Base-by-base conservation (phyloP, 2,888 invertebrate genomes). In the Noctua fimbriata region DNA sequence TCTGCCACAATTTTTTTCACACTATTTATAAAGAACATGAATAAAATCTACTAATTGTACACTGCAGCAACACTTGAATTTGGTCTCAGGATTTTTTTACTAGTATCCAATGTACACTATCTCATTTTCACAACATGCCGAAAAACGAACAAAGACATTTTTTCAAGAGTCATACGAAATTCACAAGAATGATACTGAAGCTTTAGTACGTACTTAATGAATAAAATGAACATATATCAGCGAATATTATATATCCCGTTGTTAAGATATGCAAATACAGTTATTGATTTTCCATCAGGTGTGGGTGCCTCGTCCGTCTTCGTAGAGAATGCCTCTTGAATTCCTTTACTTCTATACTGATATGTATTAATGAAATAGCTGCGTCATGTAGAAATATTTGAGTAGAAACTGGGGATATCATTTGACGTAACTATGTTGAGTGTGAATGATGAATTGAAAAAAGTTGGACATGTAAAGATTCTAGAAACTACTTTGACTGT, bases 231-330 rank as follows among this genome's bases (percentile, higher is more conserved):
- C 86, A 80, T 81, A 83, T 76, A 82, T 84, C 79, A 76, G 72
- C 73, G 81, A 82, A 85, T 87, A 83, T 85, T 81, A 82, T 80
- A 83, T 77, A 72, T 88, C 65, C 69, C 73, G 73, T 81, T 85
- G 82, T 80, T 83, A 83, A 91, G 89, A 90, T 91, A 93, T 91
- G 93, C 89, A 91, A 92, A 93, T 91, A 78, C 60, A 78, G 65
- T 86, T 91, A 93, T 93, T 90, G 93, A 93, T 93, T 93, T 92
- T 87, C 90, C 89, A 92, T 93, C 92, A 92, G 89, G 89, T 89
- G 87, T 84, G 71, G 75, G 67, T 81, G 76, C 73, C 76, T 85
- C 84, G 82, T 82, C 49, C 60, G 85, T 88, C 85, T 85, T 73
- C 44, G 55, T 69, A 82, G 67, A 81, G 73, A 85, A 83, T 67